Evolutionary conservation across 2,888 invertebrate genomes (phyloP).

Genomic region (Sarcophaga subvicina): DNA sequence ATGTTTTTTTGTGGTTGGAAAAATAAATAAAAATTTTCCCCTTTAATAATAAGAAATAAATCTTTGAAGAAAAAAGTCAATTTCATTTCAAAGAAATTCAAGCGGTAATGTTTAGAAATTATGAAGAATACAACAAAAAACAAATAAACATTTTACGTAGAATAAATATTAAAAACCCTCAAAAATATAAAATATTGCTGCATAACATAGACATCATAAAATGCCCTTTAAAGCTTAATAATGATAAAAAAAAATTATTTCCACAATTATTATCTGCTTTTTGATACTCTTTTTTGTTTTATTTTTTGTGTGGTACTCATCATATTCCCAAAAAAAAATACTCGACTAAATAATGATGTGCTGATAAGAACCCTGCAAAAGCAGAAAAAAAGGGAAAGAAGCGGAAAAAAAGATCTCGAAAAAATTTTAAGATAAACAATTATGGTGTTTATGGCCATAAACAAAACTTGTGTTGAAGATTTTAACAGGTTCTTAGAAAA

Average conservation of each 20-base stretch:
- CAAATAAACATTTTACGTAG: background rate
- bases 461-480: conserved; percentile 1
- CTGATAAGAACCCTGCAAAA: background rate
- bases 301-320: background rate
- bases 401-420: background rate
- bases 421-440: conserved; percentile 43
- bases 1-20: too few species aligned
- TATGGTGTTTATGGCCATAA: conserved; percentile 30
- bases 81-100: background rate
- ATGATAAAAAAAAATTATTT: background rate
- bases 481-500: conserved; percentile 48
- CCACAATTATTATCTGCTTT: background rate
- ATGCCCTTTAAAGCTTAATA: background rate
- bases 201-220: background rate
- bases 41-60: background rate
- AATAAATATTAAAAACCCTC: background rate
- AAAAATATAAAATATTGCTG: background rate
- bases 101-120: background rate
- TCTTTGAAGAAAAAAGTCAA: too few species aligned
- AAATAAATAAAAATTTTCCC: background rate
- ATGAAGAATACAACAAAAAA: background rate
- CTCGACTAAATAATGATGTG: background rate
- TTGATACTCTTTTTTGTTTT: background rate
- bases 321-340: background rate
- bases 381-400: too few species aligned